Conservation (phyloP, 2,113 vertebrate genomes). For the Lathamus discolor region DNA sequence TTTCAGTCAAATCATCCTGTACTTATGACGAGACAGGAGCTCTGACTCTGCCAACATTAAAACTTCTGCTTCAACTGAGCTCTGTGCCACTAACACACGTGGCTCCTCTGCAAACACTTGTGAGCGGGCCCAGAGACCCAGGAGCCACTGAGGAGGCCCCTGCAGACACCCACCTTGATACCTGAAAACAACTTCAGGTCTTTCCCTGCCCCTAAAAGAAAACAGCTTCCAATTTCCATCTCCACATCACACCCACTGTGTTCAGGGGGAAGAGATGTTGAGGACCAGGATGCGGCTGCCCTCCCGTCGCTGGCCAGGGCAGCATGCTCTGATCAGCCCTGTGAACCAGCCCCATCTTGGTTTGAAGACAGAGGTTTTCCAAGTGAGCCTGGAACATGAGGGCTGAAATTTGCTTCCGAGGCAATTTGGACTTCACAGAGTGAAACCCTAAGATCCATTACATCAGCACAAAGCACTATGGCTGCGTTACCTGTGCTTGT, state of each 20-base stretch:
- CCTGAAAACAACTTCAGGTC: neutral
- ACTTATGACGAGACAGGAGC: neutral
- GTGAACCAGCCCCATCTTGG: neutral
- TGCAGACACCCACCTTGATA: neutral
- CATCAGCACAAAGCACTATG: neutral
- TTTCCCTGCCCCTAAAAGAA: neutral
- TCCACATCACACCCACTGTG: accelerated
- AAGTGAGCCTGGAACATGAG: neutral
- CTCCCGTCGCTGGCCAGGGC: accelerated
- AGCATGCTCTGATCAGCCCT: neutral
- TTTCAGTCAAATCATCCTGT: neutral
- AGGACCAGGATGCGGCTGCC: neutral
- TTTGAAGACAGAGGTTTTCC: constrained; percentile 41
- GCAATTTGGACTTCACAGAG: neutral
- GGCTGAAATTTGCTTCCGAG: neutral
- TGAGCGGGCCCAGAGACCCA: neutral
- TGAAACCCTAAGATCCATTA: neutral
- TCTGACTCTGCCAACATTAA: neutral
- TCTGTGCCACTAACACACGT: neutral
- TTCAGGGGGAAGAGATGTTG: neutral
- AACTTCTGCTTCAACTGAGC: neutral
- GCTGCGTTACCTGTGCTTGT: neutral
- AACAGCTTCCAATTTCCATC: neutral
- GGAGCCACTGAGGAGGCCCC: neutral
- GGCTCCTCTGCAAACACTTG: neutral